Percentiles rank a stretch among this genome's conserved stretches.
Conservation (phyloP, 2,113 vertebrate genomes). For the Protobothrops flavoviridis region DNA sequence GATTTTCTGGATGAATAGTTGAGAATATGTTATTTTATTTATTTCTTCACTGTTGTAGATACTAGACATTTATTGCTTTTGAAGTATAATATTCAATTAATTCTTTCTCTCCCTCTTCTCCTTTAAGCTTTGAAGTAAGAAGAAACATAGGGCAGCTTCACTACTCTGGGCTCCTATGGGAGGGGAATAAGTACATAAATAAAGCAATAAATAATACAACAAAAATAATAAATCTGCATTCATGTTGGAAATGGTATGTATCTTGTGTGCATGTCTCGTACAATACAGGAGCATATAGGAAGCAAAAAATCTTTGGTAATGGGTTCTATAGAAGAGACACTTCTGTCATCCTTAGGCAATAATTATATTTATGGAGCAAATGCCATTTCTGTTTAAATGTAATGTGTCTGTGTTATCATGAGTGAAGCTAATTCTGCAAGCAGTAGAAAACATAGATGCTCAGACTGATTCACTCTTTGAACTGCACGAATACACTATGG, state of each 20-base stretch:
- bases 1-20: background rate
- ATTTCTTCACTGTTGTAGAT: background rate
- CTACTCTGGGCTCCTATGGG: background rate
- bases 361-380: background rate
- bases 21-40: background rate
- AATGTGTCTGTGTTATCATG: background rate
- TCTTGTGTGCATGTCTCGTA: background rate
- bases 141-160: background rate
- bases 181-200: background rate
- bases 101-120: background rate
- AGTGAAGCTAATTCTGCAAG: background rate
- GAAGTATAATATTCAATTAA: background rate
- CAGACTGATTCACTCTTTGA: background rate
- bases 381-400: background rate
- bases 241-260: background rate
- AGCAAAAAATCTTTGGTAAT: background rate
- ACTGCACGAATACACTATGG: background rate
- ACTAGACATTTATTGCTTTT: background rate
- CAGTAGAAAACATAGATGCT: background rate
- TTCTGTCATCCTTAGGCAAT: background rate
- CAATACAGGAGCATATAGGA: background rate
- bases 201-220: background rate
- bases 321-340: background rate
- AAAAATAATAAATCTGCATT: background rate
- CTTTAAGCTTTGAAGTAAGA: background rate